Base-by-base conservation (phyloP, 2,888 invertebrate genomes). In the Mythimna albipuncta region DNA sequence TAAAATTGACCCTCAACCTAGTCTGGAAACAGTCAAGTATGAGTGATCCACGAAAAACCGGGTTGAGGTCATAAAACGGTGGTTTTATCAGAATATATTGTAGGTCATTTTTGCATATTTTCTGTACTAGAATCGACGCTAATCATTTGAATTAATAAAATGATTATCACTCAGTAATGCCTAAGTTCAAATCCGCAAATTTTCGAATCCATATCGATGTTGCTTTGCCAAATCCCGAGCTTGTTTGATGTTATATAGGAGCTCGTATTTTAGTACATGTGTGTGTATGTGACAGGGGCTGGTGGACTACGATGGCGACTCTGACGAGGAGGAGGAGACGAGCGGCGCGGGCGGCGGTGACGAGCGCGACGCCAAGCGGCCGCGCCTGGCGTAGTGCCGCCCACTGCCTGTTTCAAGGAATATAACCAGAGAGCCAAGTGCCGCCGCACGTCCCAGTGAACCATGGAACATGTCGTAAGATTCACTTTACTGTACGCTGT, bases 221-320 rank as follows among this genome's bases (percentile, higher is more conserved):
- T 69, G 83, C 83, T 83, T 80, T 67, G 77, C 71, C 66, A 66
- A 63, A 71, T 55, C 58, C 57, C 50, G 35, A 69, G 70, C 59
- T 73, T 70, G 54, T 82, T 57, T 69, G 44, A 64, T 79, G 52
- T 69, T 35, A 21, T 16, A n/a, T 61, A 35, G 50, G 50, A 32
- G 38, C 19, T 62, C 59, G 52, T 63, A 7, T 55, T 65, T 57
- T 59, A 63, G 62, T 82, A 74, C 41, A 75, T 47, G 59, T 32
- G 44, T 61, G 16, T 64, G 72, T 77, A 41, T 78, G 35, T 76
- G 32, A 41, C 92, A 98, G 98, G 98, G 99, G 86, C 97, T 99
- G 90, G 99, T 99, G 81, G 99, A 99, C 94, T 99, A 99, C 91
- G 99, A 99, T 92, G 99, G 99, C 72, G 99, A 99, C 95, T 99